phyloP scores from a whole-genome alignment of 1,140 invertebrate species.

The Acromyrmex heyeri region DNA sequence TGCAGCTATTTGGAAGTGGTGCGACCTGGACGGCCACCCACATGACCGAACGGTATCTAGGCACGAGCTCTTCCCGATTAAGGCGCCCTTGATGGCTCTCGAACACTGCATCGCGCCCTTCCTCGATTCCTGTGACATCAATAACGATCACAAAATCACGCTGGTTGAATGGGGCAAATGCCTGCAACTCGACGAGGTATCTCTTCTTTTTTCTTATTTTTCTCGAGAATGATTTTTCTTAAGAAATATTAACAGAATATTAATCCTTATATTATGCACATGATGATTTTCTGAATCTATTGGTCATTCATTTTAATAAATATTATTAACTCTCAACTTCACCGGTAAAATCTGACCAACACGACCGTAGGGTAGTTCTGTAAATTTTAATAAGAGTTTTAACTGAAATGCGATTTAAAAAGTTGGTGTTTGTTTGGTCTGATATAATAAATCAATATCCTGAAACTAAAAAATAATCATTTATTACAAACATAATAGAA shows the following conservation, averaged over 20 bases:
- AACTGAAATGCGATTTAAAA: no score
- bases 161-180: slow-evolving; percentile 97
- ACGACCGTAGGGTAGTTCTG: no score
- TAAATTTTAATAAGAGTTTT: no score
- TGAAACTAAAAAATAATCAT: no score
- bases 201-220: background rate
- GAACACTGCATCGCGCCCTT: slow-evolving; percentile 99
- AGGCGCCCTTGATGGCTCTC: slow-evolving; percentile 95
- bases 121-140: slow-evolving; percentile 94
- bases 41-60: slow-evolving; percentile 95
- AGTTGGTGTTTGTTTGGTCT: no score
- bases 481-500: no score
- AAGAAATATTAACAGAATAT: background rate
- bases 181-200: slow-evolving; percentile 93
- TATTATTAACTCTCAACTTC: no score
- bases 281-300: no score
- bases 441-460: no score
- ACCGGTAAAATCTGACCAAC: no score
- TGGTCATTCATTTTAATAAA: no score
- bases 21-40: slow-evolving; percentile 95
- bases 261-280: no score
- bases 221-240: slow-evolving; percentile 5
- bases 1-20: slow-evolving; percentile 99
- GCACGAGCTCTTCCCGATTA: slow-evolving; percentile 97
- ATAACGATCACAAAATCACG: slow-evolving; percentile 96